Conservation (phyloP, 35 echinoderm and acorn worm genomes). For the Heliocidaris tuberculata region DNA sequence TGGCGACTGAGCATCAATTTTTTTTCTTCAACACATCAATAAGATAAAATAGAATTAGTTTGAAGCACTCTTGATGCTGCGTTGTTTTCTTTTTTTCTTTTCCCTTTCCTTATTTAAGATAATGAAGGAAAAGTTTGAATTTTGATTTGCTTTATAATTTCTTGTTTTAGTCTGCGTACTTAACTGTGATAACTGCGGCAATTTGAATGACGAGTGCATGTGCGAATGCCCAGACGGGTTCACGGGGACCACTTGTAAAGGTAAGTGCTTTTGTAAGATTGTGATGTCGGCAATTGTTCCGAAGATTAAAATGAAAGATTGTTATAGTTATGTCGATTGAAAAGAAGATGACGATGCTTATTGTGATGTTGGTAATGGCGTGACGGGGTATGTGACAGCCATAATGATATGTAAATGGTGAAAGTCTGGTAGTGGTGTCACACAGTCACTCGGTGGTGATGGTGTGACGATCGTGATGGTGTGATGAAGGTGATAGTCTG, state of each 20-base stretch:
- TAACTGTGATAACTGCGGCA: background rate
- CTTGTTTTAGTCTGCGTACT: background rate
- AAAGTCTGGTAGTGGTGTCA: background rate
- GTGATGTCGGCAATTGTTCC: no score
- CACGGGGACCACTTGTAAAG: background rate
- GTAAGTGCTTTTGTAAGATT: background rate
- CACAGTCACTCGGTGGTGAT: background rate
- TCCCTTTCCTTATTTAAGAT: background rate
- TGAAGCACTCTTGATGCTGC: no score
- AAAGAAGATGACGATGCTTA: no score
- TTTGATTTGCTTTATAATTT: background rate
- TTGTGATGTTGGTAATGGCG: no score
- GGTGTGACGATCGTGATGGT: background rate
- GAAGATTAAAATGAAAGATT: no score
- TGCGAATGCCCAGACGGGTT: background rate
- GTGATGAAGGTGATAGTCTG: background rate
- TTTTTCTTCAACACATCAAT: no score
- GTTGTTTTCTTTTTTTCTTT: no score
- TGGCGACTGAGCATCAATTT: no score
- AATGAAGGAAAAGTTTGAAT: background rate
- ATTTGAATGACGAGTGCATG: background rate
- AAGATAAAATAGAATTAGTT: no score
- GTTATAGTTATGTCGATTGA: no score
- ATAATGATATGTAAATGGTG: no score
- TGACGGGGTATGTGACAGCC: no score